A percentile compares a stretch with the other conserved stretches of the same genome.
Evolutionary conservation across 2,113 vertebrate species (phyloP).

Genomic region (Clarias magur): DNA sequence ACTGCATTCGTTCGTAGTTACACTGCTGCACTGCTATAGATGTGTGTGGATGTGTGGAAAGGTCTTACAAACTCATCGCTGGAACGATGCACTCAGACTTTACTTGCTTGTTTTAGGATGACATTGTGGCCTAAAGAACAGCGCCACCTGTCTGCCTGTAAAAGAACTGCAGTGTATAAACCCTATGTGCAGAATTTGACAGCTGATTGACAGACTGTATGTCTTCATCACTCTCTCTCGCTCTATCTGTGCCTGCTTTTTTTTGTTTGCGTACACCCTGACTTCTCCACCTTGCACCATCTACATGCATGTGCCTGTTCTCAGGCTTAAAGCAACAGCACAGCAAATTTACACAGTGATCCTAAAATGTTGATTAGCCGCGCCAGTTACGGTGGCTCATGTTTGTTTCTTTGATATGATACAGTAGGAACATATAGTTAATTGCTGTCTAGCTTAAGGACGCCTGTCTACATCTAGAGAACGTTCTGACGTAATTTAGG

Average conservation of each 20-base stretch:
- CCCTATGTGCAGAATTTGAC: background rate
- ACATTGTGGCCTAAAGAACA: conserved; percentile 5
- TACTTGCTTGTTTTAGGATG: background rate
- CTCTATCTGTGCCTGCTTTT: background rate
- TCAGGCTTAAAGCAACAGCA: background rate
- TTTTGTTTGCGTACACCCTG: background rate
- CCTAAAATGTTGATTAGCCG: background rate
- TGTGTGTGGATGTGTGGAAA: background rate
- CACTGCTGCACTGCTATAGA: background rate
- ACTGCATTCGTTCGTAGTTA: background rate
- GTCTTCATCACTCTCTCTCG: background rate
- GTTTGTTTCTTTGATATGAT: background rate
- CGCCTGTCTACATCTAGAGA: too few species aligned
- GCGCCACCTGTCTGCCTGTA: conserved; percentile 25
- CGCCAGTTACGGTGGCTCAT: background rate
- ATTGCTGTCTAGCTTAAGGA: too few species aligned
- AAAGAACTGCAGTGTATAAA: background rate
- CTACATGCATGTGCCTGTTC: conserved; percentile 9
- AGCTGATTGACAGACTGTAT: background rate
- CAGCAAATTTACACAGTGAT: background rate
- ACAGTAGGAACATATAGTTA: background rate
- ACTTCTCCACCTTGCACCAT: background rate
- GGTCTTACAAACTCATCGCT: background rate
- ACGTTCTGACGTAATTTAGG: background rate
- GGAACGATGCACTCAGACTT: background rate